Evolutionary conservation across 2,113 vertebrate genomes (phyloP).

Genomic region (Regulus satrapa): DNA sequence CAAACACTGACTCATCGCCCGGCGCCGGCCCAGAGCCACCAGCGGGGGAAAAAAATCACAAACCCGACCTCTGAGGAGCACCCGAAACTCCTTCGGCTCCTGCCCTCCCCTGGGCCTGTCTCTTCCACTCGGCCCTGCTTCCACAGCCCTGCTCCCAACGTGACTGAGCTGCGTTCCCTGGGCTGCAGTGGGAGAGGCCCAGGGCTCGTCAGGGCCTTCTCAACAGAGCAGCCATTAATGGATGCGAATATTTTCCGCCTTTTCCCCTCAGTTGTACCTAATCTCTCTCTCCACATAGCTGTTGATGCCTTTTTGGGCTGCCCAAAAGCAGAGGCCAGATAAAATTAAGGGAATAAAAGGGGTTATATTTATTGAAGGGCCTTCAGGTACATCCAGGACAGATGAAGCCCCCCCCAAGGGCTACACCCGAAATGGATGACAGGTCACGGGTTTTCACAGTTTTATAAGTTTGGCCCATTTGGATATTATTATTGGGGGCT

Average conservation of each 20-base stretch:
- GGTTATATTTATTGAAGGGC: background rate
- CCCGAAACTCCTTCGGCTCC: background rate
- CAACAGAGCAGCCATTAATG: fast-evolving
- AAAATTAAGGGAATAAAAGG: background rate
- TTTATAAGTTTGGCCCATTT: background rate
- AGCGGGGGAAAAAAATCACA: background rate
- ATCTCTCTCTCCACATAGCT: background rate
- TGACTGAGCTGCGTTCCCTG: background rate
- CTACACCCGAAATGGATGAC: fast-evolving
- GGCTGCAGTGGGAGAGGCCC: background rate
- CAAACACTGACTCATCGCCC: background rate
- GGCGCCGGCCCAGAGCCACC: background rate
- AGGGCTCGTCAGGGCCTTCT: fast-evolving
- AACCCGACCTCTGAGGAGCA: background rate
- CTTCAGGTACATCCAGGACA: background rate
- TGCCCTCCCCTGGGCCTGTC: background rate
- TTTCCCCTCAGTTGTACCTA: background rate
- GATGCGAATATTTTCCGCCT: background rate
- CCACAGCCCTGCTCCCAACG: fast-evolving
- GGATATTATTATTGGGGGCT: background rate
- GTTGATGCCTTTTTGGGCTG: background rate
- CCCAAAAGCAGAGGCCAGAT: background rate
- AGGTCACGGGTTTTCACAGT: fast-evolving
- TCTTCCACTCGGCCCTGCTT: background rate
- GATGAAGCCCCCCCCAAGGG: fast-evolving